Evolutionary conservation across 1,140 invertebrate genomes (phyloP), one percentile per base, ranked within the genome.

Genomic region (Bombus cullumanus): DNA sequence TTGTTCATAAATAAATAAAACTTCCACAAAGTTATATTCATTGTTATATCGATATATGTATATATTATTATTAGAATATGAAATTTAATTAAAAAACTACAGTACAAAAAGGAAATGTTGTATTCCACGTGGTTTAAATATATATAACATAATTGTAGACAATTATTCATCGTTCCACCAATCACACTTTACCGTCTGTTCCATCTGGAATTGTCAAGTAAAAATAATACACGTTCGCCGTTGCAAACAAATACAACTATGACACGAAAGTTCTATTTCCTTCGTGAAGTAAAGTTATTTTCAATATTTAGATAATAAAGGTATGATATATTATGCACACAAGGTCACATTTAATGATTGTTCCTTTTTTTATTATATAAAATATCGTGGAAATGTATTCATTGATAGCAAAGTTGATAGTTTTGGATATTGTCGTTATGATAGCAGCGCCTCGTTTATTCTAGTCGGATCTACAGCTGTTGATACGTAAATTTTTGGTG

Each of bases 401-500:
- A 25, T 31, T 72, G 47, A 53, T 53, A 22, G 47, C 47, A 53
- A 22, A 53, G 47, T 53, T n/a, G 12, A 77, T 81, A 85, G 92
- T 94, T 93, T 76, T 68, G 13, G 47, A 47, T 81, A 88, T 31
- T 68, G 81, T 92, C 92, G 89, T 87, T n/a, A 72, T 79, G 86
- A 77, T 81, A 86, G 68, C 89, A 93, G 92, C 91, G 92, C 92
- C 89, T 71, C 71, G 71, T 81, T 90, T 62, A 66, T 57, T 80
- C 39, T 68, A 74, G 82, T 37, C 28, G 57, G 74, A 71, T 84
- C 59, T 81, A 76, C 86, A 90, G 86, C 79, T 90, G 89, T 83
- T 53, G 75, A 86, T 69, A 91, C 86, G 90, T 91, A 92, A 93
- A 92, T 92, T 92, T 76, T 91, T 66, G 73, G 91, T 92, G 80